Percentiles rank a stretch among this genome's conserved stretches.
These are phyloP conservation scores for Eremophila alpestris DNA, from an alignment of 2,797 vertebrate genomes.

Conservation along the genomic window DNA sequence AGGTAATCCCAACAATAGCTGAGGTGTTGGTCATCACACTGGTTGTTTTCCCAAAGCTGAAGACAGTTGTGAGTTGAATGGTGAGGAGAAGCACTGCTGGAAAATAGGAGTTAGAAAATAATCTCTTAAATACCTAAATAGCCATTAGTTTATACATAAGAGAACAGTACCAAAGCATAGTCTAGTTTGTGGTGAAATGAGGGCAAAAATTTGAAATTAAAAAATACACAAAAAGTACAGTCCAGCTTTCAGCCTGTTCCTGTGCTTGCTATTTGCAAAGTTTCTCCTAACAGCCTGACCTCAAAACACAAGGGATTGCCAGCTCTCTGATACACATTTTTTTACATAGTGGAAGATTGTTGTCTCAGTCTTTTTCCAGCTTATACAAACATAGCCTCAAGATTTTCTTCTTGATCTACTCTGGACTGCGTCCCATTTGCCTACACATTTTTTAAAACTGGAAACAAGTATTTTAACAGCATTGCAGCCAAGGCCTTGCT, in stretches of 20 bases:
- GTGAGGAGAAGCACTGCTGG: background rate
- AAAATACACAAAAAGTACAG: background rate
- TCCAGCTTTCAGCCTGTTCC: background rate
- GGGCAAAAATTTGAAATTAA: background rate
- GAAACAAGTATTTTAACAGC: background rate
- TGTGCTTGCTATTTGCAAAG: background rate
- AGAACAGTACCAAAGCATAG: background rate
- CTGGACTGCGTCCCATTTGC: background rate
- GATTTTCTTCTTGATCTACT: background rate
- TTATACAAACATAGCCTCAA: background rate
- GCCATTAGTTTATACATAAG: background rate
- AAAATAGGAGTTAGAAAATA: background rate
- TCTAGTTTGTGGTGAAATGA: background rate
- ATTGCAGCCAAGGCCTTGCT: background rate
- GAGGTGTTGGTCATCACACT: background rate
- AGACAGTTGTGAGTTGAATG: background rate
- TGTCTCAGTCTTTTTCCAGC: background rate
- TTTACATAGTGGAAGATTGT: background rate
- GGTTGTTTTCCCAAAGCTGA: background rate
- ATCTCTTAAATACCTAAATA: background rate
- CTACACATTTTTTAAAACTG: background rate
- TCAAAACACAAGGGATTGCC: background rate
- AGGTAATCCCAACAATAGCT: background rate
- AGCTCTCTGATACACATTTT: background rate
- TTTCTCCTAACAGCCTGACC: background rate